Conservation (phyloP, 2,113 vertebrate species). For the Leptobrachium ailaonicum region DNA sequence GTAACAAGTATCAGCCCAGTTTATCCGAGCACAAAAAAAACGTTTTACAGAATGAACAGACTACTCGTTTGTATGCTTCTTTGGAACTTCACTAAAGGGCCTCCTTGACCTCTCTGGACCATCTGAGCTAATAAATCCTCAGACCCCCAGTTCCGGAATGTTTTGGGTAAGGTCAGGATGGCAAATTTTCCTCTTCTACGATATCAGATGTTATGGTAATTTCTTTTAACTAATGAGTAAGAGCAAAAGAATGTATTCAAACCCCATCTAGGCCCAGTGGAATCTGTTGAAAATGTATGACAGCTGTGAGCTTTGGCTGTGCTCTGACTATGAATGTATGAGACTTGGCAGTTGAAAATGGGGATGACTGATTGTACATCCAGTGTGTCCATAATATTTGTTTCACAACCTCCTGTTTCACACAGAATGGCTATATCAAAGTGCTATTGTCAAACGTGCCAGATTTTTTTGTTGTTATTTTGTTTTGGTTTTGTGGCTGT, state of each 20-base stretch:
- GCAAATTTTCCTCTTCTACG: constrained; percentile 92
- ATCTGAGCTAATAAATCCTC: constrained; percentile 87
- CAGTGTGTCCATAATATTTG: constrained; percentile 49
- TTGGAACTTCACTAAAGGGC: constrained; percentile 50
- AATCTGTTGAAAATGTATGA: constrained; percentile 98
- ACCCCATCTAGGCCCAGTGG: constrained; percentile 85
- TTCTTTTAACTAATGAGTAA: constrained; percentile 93
- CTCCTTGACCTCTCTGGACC: constrained; percentile 74
- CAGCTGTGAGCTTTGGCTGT: constrained; percentile 91
- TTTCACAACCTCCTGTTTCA: constrained; percentile 55
- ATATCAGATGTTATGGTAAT: constrained; percentile 97
- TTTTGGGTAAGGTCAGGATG: constrained; percentile 90
- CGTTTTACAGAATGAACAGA: constrained; percentile 76
- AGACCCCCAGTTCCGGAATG: constrained; percentile 84
- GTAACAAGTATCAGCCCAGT: constrained; percentile 81
- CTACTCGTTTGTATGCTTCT: constrained; percentile 64
- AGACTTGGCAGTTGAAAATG: constrained; percentile 71
- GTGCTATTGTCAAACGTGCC: constrained; percentile 49
- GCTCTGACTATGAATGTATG: constrained; percentile 77
- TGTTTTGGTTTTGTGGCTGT: constrained; percentile 14
- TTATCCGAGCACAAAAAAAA: constrained; percentile 58
- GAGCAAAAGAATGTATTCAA: constrained; percentile 91
- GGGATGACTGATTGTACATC: constrained; percentile 70
- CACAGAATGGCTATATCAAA: constrained; percentile 52
- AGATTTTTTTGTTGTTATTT: not conserved